These are phyloP conservation scores for Apeira syringaria DNA, from an alignment of 2,888 invertebrate genomes.

Conservation along the genomic window DNA sequence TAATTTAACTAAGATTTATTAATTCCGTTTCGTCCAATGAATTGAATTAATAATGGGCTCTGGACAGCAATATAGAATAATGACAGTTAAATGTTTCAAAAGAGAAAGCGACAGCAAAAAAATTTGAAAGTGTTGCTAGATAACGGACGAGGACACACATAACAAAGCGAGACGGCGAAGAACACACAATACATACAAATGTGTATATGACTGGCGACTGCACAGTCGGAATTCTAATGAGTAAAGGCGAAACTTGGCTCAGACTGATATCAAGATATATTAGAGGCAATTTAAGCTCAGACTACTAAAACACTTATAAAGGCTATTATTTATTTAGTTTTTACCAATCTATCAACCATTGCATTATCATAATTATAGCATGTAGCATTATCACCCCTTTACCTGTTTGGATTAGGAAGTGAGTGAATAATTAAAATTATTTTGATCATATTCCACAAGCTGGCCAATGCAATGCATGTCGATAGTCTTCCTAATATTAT, in stretches of 20 bases:
- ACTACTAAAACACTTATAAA: conserved; percentile 1
- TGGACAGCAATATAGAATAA: conserved; percentile 7
- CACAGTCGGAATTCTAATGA: conserved; percentile 64
- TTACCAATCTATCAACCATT: too few relatives aligned
- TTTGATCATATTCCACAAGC: too few relatives aligned
- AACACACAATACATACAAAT: conserved; percentile 66
- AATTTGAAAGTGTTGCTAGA: conserved; percentile 65
- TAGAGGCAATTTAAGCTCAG: conserved; percentile 9
- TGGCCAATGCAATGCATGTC: too few relatives aligned
- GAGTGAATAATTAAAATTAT: too few relatives aligned
- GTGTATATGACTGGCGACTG: conserved; percentile 49
- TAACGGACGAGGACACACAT: conserved; percentile 56
- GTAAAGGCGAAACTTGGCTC: conserved; percentile 37
- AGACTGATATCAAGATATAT: conserved; percentile 23
- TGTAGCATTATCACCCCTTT: too few relatives aligned
- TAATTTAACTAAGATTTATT: conserved; percentile 16
- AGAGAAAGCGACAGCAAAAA: conserved; percentile 60
- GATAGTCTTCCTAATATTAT: too few relatives aligned
- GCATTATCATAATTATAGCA: too few relatives aligned
- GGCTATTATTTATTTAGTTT: not conserved
- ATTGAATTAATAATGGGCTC: conserved; percentile 2
- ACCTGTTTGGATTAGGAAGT: too few relatives aligned
- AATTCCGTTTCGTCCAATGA: conserved; percentile 8
- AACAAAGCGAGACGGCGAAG: conserved; percentile 55
- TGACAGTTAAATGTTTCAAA: conserved; percentile 41